phyloP scores from a whole-genome alignment of 1,140 invertebrate genomes.

The Drosophila funebris region DNA sequence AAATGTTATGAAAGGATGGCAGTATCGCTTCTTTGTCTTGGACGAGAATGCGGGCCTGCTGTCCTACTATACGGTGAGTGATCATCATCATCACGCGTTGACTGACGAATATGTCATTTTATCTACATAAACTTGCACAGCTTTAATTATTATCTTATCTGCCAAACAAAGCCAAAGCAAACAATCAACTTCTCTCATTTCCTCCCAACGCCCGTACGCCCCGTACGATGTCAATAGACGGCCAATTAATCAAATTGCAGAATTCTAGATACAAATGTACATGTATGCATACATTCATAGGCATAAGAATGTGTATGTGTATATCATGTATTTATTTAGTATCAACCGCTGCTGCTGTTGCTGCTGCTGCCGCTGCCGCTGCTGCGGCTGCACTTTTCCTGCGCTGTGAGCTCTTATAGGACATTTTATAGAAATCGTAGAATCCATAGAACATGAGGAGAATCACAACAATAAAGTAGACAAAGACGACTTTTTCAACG shows the following conservation, averaged over 20 bases:
- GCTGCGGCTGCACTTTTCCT: constrained; percentile 3
- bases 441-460: constrained; percentile 89
- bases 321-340: constrained; percentile 21
- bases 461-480: constrained; percentile 86
- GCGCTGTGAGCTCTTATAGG: constrained; percentile 79
- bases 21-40: constrained; percentile 99
- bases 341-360: not conserved
- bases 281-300: not conserved
- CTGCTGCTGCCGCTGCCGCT: not conserved
- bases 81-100: constrained; percentile 11
- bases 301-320: not conserved
- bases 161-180: not conserved
- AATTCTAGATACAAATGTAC: not conserved
- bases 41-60: constrained; percentile 97
- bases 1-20: constrained; percentile 99
- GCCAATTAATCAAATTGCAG: constrained; percentile 37
- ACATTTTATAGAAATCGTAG: constrained; percentile 87
- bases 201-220: not conserved
- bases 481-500: constrained; percentile 61
- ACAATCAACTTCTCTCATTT: constrained; percentile 1
- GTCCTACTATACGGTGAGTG: constrained; percentile 98
- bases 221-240: not conserved
- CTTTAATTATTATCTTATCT: constrained; percentile 45
- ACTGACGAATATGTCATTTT: constrained; percentile 22
- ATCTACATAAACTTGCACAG: constrained; percentile 19